Evolutionary conservation across 2,113 vertebrate species (phyloP), one percentile per base, ranked within the genome.

Genomic region (Pimephales promelas): DNA sequence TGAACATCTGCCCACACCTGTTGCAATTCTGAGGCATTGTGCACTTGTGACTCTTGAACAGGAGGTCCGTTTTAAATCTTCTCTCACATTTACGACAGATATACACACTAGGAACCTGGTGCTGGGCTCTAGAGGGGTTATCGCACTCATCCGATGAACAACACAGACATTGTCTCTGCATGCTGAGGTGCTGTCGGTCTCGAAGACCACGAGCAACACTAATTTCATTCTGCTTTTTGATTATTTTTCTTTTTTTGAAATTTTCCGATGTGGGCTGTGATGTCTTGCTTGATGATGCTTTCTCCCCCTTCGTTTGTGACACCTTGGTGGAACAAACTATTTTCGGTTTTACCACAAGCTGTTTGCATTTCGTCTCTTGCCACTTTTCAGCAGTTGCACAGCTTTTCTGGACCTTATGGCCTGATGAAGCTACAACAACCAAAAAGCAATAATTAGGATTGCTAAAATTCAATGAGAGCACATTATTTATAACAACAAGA

Each of bases 111-210:
- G 80, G 77, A 18, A 57, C 52, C 9, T 52, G 52, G 34, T 75
- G 57, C 66, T 22, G 66, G 2, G 61, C 66, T 83, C 79, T 87
- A 16, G n/a, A 49, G 10, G 72, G 36, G 1, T 40, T 56, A 56
- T 72, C 18, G 20, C 76, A 81, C 14, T 83, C 18, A 26, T 62
- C 77, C 36, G 70, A 80, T 18, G 43, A 24, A 43, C 84, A 85
- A 56, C 86, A 87, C 61, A 85, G 20, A 64, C 84, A 87, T 74
- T 54, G 81, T 47, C 73, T 85, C 18, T 87, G 84, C 62, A 36
- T 83, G 16, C 28, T 72, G 45, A 83, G 75, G 9, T 61, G 56
- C 11, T 87, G 81, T 24, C 86, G 22, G 77, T 85, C 81, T 77
- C 86, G 86, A 16, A 87, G 84, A 13, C 5, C 24, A n/a, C 59